Evolutionary conservation across 1,140 invertebrate genomes (phyloP).

Genomic region (Drosophila willistoni): DNA sequence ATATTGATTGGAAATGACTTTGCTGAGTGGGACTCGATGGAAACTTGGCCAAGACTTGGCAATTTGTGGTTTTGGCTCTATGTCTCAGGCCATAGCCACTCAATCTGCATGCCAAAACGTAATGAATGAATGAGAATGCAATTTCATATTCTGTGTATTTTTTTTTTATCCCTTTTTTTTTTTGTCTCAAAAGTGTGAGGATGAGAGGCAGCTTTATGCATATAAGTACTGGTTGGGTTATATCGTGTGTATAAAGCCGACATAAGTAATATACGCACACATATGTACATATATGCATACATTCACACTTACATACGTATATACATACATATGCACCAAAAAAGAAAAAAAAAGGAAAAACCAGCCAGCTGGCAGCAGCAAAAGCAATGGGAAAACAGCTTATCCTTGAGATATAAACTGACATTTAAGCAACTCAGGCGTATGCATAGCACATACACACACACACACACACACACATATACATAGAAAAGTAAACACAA

Average conservation of each 20-base stretch:
- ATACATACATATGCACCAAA: slow-evolving; percentile 2
- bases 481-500: slow-evolving; percentile 49
- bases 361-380: slow-evolving; percentile 43
- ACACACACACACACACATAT: slow-evolving; percentile 34
- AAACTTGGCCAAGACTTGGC: slow-evolving; percentile 9
- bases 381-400: slow-evolving; percentile 74
- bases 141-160: slow-evolving; percentile 8
- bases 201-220: slow-evolving; percentile 14
- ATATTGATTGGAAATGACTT: slow-evolving; percentile 8
- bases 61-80: no score
- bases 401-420: slow-evolving; percentile 81
- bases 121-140: slow-evolving; percentile 19
- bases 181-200: slow-evolving; percentile 15
- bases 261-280: slow-evolving; percentile 36
- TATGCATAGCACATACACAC: slow-evolving; percentile 64
- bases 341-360: slow-evolving; percentile 48
- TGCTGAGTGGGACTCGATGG: neutral
- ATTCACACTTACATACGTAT: slow-evolving; percentile 6
- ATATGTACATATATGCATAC: neutral
- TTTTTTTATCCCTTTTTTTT: neutral
- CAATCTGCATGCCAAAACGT: slow-evolving; percentile 14
- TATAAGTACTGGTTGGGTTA: slow-evolving; percentile 4
- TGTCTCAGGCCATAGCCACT: neutral
- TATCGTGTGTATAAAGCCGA: slow-evolving; percentile 42
- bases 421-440: slow-evolving; percentile 79